These are phyloP conservation scores for Neomorphus geoffroyi DNA, from an alignment of 2,797 vertebrate species.

Conservation along the genomic window DNA sequence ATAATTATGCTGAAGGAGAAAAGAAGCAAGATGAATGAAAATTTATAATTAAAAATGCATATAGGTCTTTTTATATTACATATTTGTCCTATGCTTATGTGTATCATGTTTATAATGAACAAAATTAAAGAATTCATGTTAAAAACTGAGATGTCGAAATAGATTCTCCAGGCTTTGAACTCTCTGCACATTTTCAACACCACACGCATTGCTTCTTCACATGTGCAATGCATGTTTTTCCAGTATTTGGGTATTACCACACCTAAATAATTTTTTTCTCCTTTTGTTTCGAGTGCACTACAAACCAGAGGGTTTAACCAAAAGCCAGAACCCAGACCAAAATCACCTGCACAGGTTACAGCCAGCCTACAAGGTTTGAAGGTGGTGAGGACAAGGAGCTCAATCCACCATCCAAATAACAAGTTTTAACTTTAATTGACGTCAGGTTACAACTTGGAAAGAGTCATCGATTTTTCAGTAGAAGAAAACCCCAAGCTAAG, in stretches of 20 bases:
- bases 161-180: neutral
- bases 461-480: neutral
- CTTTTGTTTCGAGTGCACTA: neutral
- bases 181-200: neutral
- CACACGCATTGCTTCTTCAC: neutral
- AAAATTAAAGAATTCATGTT: neutral
- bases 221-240: rapidly evolving
- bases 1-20: neutral
- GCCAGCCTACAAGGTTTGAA: neutral
- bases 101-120: neutral
- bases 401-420: rapidly evolving
- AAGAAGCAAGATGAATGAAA: neutral
- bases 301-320: neutral
- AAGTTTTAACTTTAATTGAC: neutral
- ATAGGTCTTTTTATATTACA: neutral
- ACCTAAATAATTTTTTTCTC: neutral
- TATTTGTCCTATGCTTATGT: neutral
- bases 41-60: neutral
- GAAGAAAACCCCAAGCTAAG: neutral
- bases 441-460: neutral
- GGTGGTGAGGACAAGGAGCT: neutral
- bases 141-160: neutral
- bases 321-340: neutral
- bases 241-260: neutral
- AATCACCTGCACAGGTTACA: neutral